These are phyloP conservation scores for Anastatus disparis DNA, from an alignment of 1,140 invertebrate species.

Conservation along the genomic window DNA sequence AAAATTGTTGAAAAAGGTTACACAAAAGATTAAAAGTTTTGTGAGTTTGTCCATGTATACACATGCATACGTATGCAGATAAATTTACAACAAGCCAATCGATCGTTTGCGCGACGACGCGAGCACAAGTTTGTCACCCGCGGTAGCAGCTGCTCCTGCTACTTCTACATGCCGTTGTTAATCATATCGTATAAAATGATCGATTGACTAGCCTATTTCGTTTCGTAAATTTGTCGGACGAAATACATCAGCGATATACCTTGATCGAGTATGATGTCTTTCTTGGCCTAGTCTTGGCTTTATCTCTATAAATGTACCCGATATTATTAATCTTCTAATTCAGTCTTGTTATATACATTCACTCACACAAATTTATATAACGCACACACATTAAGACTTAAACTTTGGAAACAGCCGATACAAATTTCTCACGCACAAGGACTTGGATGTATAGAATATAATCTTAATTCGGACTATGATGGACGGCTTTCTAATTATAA, in stretches of 20 bases:
- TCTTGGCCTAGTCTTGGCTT: constrained; percentile 9
- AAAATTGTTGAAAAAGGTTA: no score
- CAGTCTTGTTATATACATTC: no score
- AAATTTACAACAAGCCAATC: no score
- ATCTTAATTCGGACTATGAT: constrained; percentile 20
- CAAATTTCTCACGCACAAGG: no score
- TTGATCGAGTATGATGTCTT: constrained; percentile 34
- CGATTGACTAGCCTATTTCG: constrained; percentile 18
- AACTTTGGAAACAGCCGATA: no score
- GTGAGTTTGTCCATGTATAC: no score
- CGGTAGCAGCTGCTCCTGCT: not conserved
- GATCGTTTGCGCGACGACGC: not conserved
- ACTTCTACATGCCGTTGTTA: not conserved
- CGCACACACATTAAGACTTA: no score
- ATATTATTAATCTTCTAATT: no score
- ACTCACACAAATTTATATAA: no score
- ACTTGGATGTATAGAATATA: not conserved
- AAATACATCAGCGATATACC: not conserved
- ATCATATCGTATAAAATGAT: constrained; percentile 3
- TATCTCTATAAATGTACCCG: constrained; percentile 15
- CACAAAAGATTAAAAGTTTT: no score
- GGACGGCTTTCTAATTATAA: constrained; percentile 34
- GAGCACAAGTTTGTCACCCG: not conserved
- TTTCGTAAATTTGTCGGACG: constrained; percentile 2
- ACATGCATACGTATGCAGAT: no score